phyloP scores from a whole-genome alignment of 2,113 vertebrate species.

The Diadophis punctatus region DNA sequence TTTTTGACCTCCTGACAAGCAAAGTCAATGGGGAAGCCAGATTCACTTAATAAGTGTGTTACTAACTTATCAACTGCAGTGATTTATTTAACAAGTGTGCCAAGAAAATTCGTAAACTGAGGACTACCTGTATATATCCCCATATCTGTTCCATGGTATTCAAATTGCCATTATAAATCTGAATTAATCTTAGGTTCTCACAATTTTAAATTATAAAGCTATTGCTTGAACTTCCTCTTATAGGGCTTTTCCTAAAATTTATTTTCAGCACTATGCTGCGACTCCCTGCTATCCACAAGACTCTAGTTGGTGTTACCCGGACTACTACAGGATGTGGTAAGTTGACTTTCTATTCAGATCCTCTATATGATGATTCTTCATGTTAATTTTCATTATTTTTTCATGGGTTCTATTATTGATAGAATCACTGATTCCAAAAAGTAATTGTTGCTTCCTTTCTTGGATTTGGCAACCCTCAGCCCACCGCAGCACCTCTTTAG shows the following conservation, averaged over 20 bases:
- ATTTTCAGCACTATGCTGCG: conserved; percentile 80
- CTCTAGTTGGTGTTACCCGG: conserved; percentile 69
- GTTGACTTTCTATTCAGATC: not conserved
- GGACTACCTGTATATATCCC: not conserved
- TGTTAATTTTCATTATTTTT: not conserved
- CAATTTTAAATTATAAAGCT: not conserved
- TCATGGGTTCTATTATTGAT: not conserved
- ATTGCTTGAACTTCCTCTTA: not conserved
- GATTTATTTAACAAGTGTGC: not conserved
- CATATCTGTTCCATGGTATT: not conserved
- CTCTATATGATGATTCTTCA: not conserved
- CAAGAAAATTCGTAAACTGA: not conserved
- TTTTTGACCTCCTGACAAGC: not conserved
- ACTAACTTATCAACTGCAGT: not conserved
- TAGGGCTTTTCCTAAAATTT: not conserved
- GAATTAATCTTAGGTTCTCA: not conserved
- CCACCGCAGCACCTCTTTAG: not conserved
- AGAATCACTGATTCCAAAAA: not conserved
- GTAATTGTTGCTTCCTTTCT: not conserved
- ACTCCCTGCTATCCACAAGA: conserved; percentile 71
- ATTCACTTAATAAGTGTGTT: not conserved
- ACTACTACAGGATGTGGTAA: conserved; percentile 74
- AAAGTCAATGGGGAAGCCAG: not conserved
- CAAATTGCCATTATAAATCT: not conserved
- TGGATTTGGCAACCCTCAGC: not conserved